These are phyloP conservation scores for Melanostigma gelatinosum DNA, from an alignment of 2,113 vertebrate species.

Conservation along the genomic window DNA sequence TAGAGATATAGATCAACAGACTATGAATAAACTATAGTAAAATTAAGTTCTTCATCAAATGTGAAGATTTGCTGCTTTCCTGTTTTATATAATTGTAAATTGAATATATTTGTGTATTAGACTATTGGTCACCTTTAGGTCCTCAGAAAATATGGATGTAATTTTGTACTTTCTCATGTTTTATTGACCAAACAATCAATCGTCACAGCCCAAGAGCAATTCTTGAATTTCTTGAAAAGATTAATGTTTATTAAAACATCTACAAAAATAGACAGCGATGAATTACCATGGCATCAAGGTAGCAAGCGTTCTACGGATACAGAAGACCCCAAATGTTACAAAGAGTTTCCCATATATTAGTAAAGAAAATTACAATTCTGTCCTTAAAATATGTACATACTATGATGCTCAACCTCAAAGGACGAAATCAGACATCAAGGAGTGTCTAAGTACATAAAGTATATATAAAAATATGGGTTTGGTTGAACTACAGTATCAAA, in stretches of 20 bases:
- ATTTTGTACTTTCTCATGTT: neutral
- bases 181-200: neutral
- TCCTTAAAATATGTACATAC: slow-evolving; percentile 83
- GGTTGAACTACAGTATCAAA: slow-evolving; percentile 82
- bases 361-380: slow-evolving; percentile 80
- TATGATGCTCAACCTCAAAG: slow-evolving; percentile 63
- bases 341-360: slow-evolving; percentile 81
- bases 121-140: neutral
- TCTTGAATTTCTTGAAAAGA: slow-evolving; percentile 78
- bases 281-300: slow-evolving; percentile 74
- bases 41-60: neutral
- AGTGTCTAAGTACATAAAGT: slow-evolving; percentile 65
- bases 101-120: neutral
- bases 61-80: neutral
- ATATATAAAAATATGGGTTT: slow-evolving; percentile 78
- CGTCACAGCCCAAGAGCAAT: neutral
- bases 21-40: neutral
- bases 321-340: slow-evolving; percentile 73
- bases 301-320: slow-evolving; percentile 80
- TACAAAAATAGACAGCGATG: slow-evolving; percentile 84
- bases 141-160: neutral
- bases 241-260: slow-evolving; percentile 85
- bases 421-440: slow-evolving; percentile 63
- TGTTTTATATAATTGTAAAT: neutral
- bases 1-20: neutral